Evolutionary conservation across 35 echinoderm and acorn worm species (phyloP).

Genomic region (Apostichopus japonicus): DNA sequence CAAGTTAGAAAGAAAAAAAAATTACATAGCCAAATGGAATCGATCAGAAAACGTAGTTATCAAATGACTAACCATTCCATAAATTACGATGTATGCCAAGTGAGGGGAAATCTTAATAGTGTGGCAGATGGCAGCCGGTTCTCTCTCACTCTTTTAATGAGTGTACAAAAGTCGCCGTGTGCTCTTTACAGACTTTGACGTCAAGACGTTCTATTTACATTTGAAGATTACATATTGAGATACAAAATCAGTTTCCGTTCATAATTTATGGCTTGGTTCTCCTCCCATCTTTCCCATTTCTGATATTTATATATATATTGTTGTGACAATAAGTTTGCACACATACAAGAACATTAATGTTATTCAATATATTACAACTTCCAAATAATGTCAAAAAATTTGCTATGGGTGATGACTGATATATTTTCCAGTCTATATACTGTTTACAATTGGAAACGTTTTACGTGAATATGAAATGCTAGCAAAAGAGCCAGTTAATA

Average conservation of each 20-base stretch:
- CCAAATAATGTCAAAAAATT: background rate
- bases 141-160: conserved; percentile 7
- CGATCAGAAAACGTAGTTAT: background rate
- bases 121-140: conserved; percentile 33
- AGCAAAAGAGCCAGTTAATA: background rate
- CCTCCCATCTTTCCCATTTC: background rate
- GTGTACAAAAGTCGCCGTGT: conserved; percentile 17
- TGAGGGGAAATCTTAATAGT: conserved; percentile 21
- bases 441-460: background rate
- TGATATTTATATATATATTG: background rate
- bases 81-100: conserved; percentile 23
- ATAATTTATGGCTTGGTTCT: background rate
- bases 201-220: background rate
- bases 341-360: background rate
- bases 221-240: background rate
- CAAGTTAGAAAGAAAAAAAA: background rate
- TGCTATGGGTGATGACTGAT: background rate
- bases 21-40: background rate
- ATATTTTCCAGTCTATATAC: background rate
- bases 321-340: background rate
- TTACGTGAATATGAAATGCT: background rate
- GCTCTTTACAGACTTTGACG: background rate
- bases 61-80: conserved; percentile 10
- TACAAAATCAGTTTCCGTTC: background rate
- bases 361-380: background rate